Evolutionary conservation across 2,888 invertebrate species (phyloP), one percentile per base, ranked within the genome.

Genomic region (Dromius quadrimaculatus): DNA sequence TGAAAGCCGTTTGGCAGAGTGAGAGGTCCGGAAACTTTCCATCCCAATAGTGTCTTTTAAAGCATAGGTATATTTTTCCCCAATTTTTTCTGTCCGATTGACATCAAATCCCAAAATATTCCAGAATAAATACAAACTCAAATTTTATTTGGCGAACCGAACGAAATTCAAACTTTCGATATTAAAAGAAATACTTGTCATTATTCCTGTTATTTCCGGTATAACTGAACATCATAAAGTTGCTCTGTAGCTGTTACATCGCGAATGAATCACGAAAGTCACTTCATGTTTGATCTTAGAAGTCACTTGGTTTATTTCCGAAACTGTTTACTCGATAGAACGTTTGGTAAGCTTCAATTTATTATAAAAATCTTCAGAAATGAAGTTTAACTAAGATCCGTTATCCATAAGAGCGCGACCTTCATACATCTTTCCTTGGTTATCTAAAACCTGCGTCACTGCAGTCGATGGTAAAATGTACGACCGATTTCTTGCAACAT

Each of bases 41-140:
- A 38, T 38, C 38, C 38, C n/a, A 38, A 38, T 38, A 3, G 38
- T 3, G 38, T 38, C n/a, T 38, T 38, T 13, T 38, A n/a, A 6
- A 38, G 13, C 13, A 13, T 6, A 38, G 38, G 38, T n/a, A 38
- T 38, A 38, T 38, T 9, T 38, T 38, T 38, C 13, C 38, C 38
- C n/a, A 38, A 6, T 38, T 38, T 38, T 38, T 13, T 38, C 13
- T 38, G 38, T 38, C 38, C 38, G n/a, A 38, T 13, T 38, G 38
- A 38, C 38, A 38, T 9, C n/a, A 38, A 38, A 3, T 38, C 38
- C 38, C 38, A 38, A 38, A 38, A 38, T 38, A 38, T 38, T 38
- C n/a, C 38, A 13, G 38, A 38, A 11, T n/a, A 4, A 11, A 38
- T 38, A 6, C 3, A 38, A 38, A 38, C n/a, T 11, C n/a, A n/a